Evolutionary conservation across 2,113 vertebrate species (phyloP).

Genomic region (Condylura cristata): DNA sequence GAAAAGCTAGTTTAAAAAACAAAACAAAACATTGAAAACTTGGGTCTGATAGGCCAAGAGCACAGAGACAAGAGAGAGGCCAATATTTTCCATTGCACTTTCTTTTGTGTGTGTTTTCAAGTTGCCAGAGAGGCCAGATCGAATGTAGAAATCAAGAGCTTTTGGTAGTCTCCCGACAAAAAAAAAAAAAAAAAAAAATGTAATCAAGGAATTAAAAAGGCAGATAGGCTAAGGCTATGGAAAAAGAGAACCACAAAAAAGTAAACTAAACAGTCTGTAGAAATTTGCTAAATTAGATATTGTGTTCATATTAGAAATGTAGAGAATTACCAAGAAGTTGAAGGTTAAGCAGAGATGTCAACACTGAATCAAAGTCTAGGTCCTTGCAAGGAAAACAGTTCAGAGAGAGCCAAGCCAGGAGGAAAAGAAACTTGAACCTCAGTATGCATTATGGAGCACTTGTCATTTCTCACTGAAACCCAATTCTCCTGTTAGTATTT

Average conservation of each 20-base stretch:
- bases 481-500: not conserved
- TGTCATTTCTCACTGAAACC: not conserved
- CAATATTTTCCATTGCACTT: not conserved
- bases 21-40: not conserved
- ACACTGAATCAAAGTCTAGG: not conserved
- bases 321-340: not conserved
- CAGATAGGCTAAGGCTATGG: not conserved
- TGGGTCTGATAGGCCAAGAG: not conserved
- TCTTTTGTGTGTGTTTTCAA: not conserved
- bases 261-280: not conserved
- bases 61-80: not conserved
- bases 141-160: not conserved
- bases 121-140: not conserved
- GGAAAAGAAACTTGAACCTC: not conserved
- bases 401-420: not conserved
- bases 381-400: not conserved
- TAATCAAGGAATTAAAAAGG: not conserved
- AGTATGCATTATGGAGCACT: not conserved
- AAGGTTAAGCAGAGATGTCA: not conserved
- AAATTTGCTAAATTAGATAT: not conserved
- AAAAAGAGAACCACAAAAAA: not conserved
- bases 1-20: not conserved
- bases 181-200: too few relatives aligned
- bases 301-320: not conserved
- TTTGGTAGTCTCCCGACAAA: not conserved